These are phyloP conservation scores for Piprites chloris DNA, from an alignment of 2,113 vertebrate species.

Conservation along the genomic window DNA sequence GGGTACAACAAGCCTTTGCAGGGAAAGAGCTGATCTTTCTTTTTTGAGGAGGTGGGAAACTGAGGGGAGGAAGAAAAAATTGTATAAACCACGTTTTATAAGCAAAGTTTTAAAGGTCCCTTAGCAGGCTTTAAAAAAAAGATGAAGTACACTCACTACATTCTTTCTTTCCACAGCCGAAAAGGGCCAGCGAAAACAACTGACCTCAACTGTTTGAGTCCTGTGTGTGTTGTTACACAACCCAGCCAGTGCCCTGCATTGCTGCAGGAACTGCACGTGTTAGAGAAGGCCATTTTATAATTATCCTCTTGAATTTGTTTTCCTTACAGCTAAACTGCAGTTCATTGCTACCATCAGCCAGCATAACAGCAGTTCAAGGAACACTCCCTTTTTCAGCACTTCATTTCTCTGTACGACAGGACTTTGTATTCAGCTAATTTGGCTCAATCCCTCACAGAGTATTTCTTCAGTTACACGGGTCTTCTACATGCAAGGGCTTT, in stretches of 20 bases:
- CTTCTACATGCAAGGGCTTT: background rate
- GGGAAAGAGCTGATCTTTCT: background rate
- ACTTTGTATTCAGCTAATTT: background rate
- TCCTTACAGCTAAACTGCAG: background rate
- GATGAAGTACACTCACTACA: constrained; percentile 13
- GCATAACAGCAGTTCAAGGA: background rate
- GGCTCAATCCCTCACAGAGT: background rate
- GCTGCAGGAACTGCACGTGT: background rate
- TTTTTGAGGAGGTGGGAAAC: background rate
- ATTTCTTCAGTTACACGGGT: background rate
- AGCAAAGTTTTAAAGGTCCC: constrained; percentile 36
- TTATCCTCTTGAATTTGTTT: background rate
- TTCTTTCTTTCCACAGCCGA: background rate
- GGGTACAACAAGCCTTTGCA: background rate
- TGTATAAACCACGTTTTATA: constrained; percentile 23
- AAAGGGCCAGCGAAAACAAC: constrained; percentile 58
- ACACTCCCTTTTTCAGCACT: background rate
- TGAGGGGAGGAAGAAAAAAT: constrained; percentile 1
- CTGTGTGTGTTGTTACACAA: background rate
- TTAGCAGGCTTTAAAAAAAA: background rate
- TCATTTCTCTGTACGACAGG: background rate
- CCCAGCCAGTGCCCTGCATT: background rate
- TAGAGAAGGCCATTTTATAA: background rate
- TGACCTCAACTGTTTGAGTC: constrained; percentile 46
- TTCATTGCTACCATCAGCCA: background rate